Conservation (phyloP, 2,797 vertebrate species). For the Geotrypetes seraphini region DNA sequence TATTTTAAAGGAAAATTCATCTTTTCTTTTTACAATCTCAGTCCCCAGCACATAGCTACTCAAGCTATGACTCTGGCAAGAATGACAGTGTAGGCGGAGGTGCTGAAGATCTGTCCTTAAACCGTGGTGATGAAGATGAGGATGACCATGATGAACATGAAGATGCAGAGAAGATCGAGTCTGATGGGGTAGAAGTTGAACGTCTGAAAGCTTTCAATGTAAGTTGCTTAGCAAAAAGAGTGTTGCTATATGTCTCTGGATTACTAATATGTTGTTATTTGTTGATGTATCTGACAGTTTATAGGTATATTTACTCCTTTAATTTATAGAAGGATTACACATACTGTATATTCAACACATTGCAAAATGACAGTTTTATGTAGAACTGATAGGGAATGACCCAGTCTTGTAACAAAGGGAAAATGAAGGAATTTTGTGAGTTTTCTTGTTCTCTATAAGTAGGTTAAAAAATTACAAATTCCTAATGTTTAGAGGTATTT, state of each 20-base stretch:
- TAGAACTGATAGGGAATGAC: conserved; percentile 42
- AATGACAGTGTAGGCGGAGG: conserved; percentile 63
- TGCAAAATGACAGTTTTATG: conserved; percentile 43
- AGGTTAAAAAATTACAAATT: conserved; percentile 14
- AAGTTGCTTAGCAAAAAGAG: conserved; percentile 33
- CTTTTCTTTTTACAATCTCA: conserved; percentile 37
- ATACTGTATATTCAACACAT: conserved; percentile 33
- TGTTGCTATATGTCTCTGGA: too few species aligned
- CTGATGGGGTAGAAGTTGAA: conserved; percentile 65
- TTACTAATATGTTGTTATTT: too few species aligned
- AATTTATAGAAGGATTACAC: conserved; percentile 36
- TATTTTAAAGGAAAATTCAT: conserved; percentile 4
- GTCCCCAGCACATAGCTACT: conserved; percentile 69
- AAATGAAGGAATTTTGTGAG: conserved; percentile 31
- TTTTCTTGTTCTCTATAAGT: conserved; percentile 41
- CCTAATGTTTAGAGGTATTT: conserved; percentile 23
- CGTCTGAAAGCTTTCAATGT: conserved; percentile 73
- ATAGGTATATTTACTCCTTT: conserved; percentile 37
- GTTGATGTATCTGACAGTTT: conserved; percentile 33
- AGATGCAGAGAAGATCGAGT: conserved; percentile 60
- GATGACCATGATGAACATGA: conserved; percentile 68
- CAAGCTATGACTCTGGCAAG: conserved; percentile 68
- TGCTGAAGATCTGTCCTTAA: conserved; percentile 63
- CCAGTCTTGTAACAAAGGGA: conserved; percentile 26
- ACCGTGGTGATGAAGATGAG: conserved; percentile 62